A percentile compares a stretch with the other conserved stretches of the same genome.
Conservation (phyloP, 2,888 invertebrate genomes). For the Eulithis testata region DNA sequence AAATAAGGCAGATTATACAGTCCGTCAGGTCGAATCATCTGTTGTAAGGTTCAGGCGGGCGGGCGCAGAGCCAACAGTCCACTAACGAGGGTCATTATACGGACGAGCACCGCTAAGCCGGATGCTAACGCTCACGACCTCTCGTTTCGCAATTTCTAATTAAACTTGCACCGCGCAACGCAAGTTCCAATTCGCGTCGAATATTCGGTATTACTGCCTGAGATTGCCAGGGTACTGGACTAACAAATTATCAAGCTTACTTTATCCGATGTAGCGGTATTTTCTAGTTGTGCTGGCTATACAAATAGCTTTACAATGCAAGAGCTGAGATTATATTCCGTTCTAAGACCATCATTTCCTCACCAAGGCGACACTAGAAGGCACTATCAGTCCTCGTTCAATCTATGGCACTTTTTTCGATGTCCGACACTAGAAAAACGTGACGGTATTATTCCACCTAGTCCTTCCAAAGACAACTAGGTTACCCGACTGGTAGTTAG, state of each 20-base stretch:
- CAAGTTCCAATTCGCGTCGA: conserved; percentile 25
- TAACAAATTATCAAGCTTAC: too few relatives aligned
- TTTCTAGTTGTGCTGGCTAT: too few relatives aligned
- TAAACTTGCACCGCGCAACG: conserved; percentile 37
- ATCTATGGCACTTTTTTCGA: neutral
- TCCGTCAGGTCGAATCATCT: conserved; percentile 19
- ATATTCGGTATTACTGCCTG: conserved; percentile 21
- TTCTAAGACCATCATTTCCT: neutral
- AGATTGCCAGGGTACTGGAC: too few relatives aligned
- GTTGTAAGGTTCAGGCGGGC: conserved; percentile 24
- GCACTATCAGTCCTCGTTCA: neutral
- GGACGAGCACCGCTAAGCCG: conserved; percentile 55
- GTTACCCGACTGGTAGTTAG: neutral
- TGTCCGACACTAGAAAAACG: neutral
- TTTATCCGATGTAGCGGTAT: too few relatives aligned
- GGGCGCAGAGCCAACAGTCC: conserved; percentile 55
- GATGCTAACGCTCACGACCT: conserved; percentile 50
- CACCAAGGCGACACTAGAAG: neutral
- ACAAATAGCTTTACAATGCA: too few relatives aligned
- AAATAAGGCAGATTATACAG: conserved; percentile 23
- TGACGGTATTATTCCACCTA: neutral
- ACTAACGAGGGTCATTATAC: conserved; percentile 68
- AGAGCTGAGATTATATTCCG: too few relatives aligned
- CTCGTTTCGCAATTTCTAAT: conserved; percentile 45
- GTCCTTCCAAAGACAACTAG: conserved; percentile 4